A percentile compares a stretch with the other conserved stretches of the same genome.
Evolutionary conservation across 1,140 invertebrate genomes (phyloP).

Genomic region (Linepithema humile): DNA sequence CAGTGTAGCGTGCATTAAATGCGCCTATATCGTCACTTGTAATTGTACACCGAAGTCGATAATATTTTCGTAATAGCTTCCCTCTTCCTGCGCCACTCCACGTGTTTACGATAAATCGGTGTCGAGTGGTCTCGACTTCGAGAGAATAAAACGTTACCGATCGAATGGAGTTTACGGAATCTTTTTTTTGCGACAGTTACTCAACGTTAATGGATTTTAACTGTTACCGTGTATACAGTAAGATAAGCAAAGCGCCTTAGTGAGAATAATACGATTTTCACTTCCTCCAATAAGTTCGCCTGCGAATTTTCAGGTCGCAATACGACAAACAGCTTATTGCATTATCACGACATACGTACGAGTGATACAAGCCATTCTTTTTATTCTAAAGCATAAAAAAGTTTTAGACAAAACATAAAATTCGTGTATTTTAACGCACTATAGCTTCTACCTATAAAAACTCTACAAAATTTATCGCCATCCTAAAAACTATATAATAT

Average conservation of each 20-base stretch:
- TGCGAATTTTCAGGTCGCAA: neutral
- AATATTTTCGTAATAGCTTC: neutral
- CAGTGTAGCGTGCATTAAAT: neutral
- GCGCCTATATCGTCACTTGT: neutral
- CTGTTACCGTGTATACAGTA: constrained; percentile 20
- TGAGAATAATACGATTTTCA: constrained; percentile 44
- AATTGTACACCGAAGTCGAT: neutral
- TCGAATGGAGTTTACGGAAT: neutral
- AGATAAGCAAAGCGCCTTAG: constrained; percentile 18
- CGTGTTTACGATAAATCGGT: constrained; percentile 4
- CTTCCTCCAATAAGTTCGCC: constrained; percentile 16
- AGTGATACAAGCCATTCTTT: neutral
- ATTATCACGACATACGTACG: neutral
- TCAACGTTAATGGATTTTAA: constrained; percentile 46
- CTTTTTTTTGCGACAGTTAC: constrained; percentile 7
- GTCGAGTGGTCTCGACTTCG: neutral
- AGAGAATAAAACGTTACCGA: neutral
- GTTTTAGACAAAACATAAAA: neutral
- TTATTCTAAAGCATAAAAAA: neutral
- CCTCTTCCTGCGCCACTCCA: no score
- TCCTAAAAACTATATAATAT: no score
- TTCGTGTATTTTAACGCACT: neutral
- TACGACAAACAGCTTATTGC: neutral
- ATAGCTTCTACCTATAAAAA: neutral
- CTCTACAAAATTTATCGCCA: neutral